These are phyloP conservation scores for Falco biarmicus DNA, from an alignment of 2,797 vertebrate species.

Conservation along the genomic window DNA sequence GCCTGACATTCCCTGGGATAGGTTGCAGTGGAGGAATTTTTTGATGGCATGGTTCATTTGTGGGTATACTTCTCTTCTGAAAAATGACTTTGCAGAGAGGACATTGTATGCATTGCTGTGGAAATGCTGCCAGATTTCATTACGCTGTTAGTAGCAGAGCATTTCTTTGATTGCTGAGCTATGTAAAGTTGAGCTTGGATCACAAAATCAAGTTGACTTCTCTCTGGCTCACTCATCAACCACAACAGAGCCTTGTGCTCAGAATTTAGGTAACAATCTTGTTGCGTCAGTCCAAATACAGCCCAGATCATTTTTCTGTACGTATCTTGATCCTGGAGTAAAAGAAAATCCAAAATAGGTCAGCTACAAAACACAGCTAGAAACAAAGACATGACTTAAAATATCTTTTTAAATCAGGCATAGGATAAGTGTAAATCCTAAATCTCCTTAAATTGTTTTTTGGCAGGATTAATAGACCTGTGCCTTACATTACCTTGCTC, in stretches of 20 bases:
- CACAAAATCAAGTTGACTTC: not conserved
- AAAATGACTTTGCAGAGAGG: slow-evolving; percentile 30
- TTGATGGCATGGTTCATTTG: not conserved
- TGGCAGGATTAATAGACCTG: not conserved
- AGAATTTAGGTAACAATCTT: not conserved
- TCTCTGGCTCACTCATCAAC: not conserved
- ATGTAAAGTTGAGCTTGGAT: not conserved
- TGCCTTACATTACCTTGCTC: not conserved
- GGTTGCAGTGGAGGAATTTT: not conserved
- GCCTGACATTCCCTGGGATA: not conserved
- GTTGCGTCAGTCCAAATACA: not conserved
- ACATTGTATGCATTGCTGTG: not conserved
- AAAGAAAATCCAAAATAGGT: slow-evolving; percentile 1
- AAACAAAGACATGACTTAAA: slow-evolving; percentile 25
- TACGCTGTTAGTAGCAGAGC: not conserved
- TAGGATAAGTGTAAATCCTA: slow-evolving; percentile 22
- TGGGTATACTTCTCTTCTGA: not conserved
- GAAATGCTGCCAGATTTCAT: slow-evolving; percentile 13
- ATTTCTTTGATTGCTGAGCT: not conserved
- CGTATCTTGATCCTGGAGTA: not conserved
- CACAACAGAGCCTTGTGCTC: not conserved
- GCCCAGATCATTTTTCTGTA: not conserved
- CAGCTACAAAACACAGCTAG: not conserved
- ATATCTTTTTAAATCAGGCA: slow-evolving; percentile 9
- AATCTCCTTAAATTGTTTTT: slow-evolving; percentile 37